phyloP scores from a whole-genome alignment of 1,140 invertebrate species.

The Pseudomyrmex sp. region DNA sequence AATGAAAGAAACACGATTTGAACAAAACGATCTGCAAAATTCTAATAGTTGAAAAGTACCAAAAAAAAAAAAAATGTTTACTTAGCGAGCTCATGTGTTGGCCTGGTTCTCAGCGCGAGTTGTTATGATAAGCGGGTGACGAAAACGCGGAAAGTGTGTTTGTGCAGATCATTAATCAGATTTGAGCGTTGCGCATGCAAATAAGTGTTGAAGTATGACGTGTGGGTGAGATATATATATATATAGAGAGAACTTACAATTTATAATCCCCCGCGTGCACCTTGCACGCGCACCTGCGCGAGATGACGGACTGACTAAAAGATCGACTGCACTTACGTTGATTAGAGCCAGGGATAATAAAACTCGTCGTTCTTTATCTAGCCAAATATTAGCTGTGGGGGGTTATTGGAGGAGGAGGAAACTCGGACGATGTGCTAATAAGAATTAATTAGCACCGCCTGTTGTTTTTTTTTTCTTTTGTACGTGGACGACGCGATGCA shows the following conservation, averaged over 20 bases:
- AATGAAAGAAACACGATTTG: background rate
- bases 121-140: constrained; percentile 38
- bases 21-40: background rate
- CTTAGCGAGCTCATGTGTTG: background rate
- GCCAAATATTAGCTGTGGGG: constrained; percentile 6
- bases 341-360: constrained; percentile 25
- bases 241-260: background rate
- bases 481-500: background rate
- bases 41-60: background rate
- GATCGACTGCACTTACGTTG: constrained; percentile 20
- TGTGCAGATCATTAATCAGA: constrained; percentile 18
- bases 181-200: background rate
- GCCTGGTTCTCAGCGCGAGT: background rate
- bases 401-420: background rate
- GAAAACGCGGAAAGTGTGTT: background rate
- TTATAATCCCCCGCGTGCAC: too few species aligned
- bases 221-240: background rate
- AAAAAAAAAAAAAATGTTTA: constrained; percentile 10
- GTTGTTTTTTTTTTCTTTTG: background rate
- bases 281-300: background rate
- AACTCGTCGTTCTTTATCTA: constrained; percentile 20
- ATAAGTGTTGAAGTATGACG: background rate
- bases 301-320: constrained; percentile 23
- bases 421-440: constrained; percentile 36
- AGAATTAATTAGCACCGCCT: constrained; percentile 29